These are phyloP conservation scores for Drosophila picticornis DNA, from an alignment of 2,888 invertebrate species.

Conservation along the genomic window DNA sequence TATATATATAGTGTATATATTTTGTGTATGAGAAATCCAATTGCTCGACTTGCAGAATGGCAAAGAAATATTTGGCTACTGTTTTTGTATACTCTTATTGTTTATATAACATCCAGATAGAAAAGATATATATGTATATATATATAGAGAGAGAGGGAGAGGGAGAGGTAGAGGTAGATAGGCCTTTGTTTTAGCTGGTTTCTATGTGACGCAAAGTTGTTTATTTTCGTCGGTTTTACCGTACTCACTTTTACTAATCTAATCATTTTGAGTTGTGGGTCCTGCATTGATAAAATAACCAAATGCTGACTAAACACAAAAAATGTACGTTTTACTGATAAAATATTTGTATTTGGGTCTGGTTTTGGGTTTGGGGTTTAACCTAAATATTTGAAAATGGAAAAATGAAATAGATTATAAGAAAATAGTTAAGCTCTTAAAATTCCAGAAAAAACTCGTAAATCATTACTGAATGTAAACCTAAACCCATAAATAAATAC, in stretches of 20 bases:
- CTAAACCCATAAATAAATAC: not conserved
- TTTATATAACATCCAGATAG: not conserved
- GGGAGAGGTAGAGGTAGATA: not conserved
- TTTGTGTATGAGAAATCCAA: not conserved
- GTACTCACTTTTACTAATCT: conserved; percentile 56
- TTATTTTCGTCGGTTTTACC: conserved; percentile 41
- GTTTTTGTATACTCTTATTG: not conserved
- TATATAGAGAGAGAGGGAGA: not conserved
- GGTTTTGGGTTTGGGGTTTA: conserved; percentile 12
- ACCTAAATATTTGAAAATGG: conserved; percentile 7
- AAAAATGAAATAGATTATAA: not conserved
- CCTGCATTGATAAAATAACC: conserved; percentile 62
- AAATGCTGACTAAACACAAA: conserved; percentile 38
- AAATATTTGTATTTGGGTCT: conserved; percentile 42
- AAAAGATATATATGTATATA: too few relatives aligned
- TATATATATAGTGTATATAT: not conserved
- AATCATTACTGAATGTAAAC: not conserved
- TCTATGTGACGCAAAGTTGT: conserved; percentile 27
- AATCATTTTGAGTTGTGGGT: conserved; percentile 49
- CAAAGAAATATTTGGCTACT: not conserved
- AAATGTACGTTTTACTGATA: conserved; percentile 31
- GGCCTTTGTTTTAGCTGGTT: conserved; percentile 3
- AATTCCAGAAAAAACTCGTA: conserved; percentile 17
- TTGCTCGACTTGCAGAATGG: not conserved
- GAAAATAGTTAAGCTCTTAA: conserved; percentile 20